phyloP scores from a whole-genome alignment of 2,797 vertebrate species.

The Furcifer pardalis region DNA sequence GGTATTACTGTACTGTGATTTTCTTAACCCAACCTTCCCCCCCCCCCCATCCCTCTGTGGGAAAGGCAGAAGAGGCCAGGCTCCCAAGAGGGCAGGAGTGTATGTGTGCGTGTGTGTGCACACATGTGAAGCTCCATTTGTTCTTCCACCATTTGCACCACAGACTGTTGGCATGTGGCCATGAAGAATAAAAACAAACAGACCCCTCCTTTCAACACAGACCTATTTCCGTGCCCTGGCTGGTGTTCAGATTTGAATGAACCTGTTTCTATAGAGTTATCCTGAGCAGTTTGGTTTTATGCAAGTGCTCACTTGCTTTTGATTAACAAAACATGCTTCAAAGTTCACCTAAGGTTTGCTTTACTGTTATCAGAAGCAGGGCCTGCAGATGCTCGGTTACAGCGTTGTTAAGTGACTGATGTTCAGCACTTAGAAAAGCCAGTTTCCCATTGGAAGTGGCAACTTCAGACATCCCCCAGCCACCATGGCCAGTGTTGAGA shows the following conservation, averaged over 20 bases:
- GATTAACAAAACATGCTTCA: constrained; percentile 1
- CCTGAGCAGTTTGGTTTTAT: neutral
- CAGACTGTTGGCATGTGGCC: too few species aligned
- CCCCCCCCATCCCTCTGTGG: too few species aligned
- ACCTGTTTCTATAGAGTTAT: constrained; percentile 24
- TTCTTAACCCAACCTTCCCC: too few species aligned
- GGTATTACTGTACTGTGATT: too few species aligned
- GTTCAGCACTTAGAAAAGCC: too few species aligned
- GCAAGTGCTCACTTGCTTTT: neutral
- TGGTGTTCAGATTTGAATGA: constrained; percentile 19
- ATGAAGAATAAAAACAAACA: neutral
- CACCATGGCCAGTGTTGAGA: too few species aligned
- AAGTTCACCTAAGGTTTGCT: neutral
- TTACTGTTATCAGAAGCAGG: neutral
- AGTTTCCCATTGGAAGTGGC: too few species aligned
- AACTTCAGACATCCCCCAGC: too few species aligned
- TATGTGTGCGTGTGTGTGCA: too few species aligned
- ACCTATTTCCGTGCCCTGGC: constrained; percentile 5
- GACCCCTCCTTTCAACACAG: neutral
- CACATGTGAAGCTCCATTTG: too few species aligned
- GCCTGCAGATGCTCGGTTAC: neutral
- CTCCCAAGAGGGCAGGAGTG: too few species aligned
- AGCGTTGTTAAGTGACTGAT: neutral
- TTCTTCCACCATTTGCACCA: neutral
- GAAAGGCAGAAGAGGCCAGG: too few species aligned